Evolutionary conservation across 2,113 vertebrate genomes (phyloP).

Genomic region (Zosterops borbonicus): DNA sequence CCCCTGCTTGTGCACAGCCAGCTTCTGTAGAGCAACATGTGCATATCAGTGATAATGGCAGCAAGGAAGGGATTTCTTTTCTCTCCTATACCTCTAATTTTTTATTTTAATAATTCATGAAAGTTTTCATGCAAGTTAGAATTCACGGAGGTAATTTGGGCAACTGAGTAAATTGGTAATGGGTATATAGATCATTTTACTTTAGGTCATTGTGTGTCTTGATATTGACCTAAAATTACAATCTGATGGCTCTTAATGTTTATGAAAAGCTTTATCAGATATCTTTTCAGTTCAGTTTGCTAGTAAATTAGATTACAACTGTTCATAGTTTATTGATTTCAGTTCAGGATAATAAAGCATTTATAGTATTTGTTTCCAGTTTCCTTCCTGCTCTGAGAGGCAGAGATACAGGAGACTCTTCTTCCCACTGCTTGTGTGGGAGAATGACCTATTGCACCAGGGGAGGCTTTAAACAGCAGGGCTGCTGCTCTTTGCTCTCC

Average conservation of each 20-base stretch:
- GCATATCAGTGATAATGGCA: fast-evolving
- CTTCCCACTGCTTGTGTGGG: not conserved
- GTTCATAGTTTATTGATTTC: slow-evolving; percentile 37
- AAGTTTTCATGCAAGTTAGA: not conserved
- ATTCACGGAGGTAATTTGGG: not conserved
- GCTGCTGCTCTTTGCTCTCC: not conserved
- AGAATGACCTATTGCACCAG: not conserved
- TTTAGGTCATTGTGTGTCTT: not conserved
- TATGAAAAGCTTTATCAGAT: slow-evolving; percentile 25
- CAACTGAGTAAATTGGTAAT: not conserved
- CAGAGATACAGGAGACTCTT: not conserved
- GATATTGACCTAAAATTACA: not conserved
- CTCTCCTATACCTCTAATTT: not conserved
- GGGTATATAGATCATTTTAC: not conserved
- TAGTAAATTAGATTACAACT: slow-evolving; percentile 41
- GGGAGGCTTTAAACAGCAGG: not conserved
- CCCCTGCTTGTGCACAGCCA: not conserved
- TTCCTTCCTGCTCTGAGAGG: slow-evolving; percentile 27
- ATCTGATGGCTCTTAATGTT: not conserved
- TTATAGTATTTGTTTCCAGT: slow-evolving; percentile 14
- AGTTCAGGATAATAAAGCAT: slow-evolving; percentile 37
- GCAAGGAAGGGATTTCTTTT: not conserved
- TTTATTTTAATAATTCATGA: not conserved
- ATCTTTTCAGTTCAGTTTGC: slow-evolving; percentile 1
- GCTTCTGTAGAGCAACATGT: not conserved